These are phyloP conservation scores for Prunella fulvescens DNA, from an alignment of 2,113 vertebrate genomes.

Conservation along the genomic window DNA sequence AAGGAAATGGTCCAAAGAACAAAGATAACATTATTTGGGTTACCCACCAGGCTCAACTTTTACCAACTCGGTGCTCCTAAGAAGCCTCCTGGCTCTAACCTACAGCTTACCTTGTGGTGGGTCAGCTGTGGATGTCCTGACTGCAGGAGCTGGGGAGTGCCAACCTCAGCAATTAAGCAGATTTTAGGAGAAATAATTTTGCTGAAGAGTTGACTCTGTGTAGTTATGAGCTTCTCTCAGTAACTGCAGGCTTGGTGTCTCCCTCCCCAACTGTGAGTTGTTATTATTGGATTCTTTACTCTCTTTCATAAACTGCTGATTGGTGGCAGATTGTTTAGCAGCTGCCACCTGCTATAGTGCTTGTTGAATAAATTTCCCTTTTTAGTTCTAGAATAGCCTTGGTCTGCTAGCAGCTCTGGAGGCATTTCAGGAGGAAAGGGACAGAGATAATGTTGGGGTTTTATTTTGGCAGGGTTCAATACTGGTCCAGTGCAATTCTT, in stretches of 20 bases:
- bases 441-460: not conserved
- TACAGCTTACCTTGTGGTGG: not conserved
- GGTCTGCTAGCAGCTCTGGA: conserved; percentile 18
- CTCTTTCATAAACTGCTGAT: conserved; percentile 69
- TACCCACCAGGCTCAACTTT: not conserved
- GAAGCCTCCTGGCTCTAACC: not conserved
- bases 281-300: conserved; percentile 68
- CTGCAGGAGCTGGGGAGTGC: not conserved
- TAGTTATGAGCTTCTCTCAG: not conserved
- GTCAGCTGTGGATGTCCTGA: not conserved
- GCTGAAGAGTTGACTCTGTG: conserved; percentile 23
- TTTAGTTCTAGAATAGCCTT: conserved; percentile 51
- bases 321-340: conserved; percentile 70
- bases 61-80: not conserved
- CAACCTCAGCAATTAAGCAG: not conserved
- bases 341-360: conserved; percentile 67
- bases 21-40: not conserved
- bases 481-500: not conserved
- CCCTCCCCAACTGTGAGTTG: conserved; percentile 56
- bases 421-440: not conserved
- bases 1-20: not conserved
- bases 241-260: conserved; percentile 45
- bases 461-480: not conserved
- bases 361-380: conserved; percentile 62
- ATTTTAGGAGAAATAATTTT: conserved; percentile 36